Evolutionary conservation across 2,888 invertebrate species (phyloP), one percentile per base, ranked within the genome.

Genomic region (Xanthorhoe designata): DNA sequence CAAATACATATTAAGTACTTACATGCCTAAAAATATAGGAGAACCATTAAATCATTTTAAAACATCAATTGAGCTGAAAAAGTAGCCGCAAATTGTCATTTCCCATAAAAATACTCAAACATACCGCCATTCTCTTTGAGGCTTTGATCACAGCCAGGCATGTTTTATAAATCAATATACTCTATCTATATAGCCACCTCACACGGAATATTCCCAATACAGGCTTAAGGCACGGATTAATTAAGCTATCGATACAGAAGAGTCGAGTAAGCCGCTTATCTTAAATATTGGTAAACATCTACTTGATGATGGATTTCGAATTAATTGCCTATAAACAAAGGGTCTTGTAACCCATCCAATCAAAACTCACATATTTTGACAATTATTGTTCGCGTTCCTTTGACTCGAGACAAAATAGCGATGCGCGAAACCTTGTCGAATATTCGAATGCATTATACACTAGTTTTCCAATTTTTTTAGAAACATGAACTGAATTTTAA

Each of bases 241-340:
- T 60, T 57, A 69, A 61, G 66, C 61, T 58, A 64, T 68, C 64
- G 54, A 68, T 64, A 68, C 54, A n/a, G 9, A 15, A 45, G 45
- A 15, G 15, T 32, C 6, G 32, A 15, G 45, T 45, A 45, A 65
- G 58, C 62, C 29, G 50, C 52, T 62, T 65, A 65, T 51, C 62
- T 47, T 24, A 58, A 68, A 58, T 55, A 24, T 54, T 58, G 56
- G 47, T 63, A 63, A 63, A 63, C 61, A 59, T n/a, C 59, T 32
- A 32, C 32, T 32, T 32, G 29, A 13, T 51, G 24, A 51, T 52
- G 13, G 18, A 65, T 62, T 50, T 55, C 3, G 45, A 45, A 45
- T 15, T 45, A 45, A 45, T 45, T n/a, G 45, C n/a, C 6, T 45
- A 7, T 15, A 45, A 45, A 32, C 32, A 32, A 6, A 32, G 6